A percentile compares a stretch with the other conserved stretches of the same genome.
phyloP scores from a whole-genome alignment of 2,888 invertebrate genomes.

The Entomobrya proxima region DNA sequence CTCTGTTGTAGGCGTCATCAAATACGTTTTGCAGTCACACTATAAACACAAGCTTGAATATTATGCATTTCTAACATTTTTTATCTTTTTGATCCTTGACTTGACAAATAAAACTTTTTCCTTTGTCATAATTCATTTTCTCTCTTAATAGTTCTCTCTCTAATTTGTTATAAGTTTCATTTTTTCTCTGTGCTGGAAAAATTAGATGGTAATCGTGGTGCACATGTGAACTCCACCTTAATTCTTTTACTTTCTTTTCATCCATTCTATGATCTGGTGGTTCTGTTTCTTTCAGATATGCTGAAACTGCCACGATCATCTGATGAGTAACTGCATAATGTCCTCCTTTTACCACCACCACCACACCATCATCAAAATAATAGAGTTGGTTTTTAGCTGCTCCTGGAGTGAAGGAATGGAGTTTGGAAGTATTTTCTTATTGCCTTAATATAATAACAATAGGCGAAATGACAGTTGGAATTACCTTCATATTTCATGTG shows the following conservation, averaged over 20 bases:
- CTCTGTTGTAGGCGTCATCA: not conserved
- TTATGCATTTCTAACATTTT: not conserved
- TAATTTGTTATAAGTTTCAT: not conserved
- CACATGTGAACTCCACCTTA: slow-evolving; percentile 44
- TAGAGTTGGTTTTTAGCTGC: slow-evolving; percentile 27
- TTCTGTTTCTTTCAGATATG: too few relatives aligned
- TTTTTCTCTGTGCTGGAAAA: not conserved
- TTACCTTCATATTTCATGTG: slow-evolving; percentile 56
- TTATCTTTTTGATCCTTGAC: not conserved
- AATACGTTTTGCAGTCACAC: not conserved
- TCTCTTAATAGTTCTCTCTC: too few relatives aligned
- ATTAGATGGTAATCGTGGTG: not conserved
- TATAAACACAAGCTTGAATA: not conserved
- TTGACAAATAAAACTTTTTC: not conserved
- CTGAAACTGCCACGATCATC: too few relatives aligned
- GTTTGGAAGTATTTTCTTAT: slow-evolving; percentile 41
- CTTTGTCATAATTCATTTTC: not conserved
- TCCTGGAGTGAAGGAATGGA: slow-evolving; percentile 23
- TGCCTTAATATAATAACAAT: slow-evolving; percentile 60
- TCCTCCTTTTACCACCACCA: not conserved
- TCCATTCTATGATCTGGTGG: too few relatives aligned
- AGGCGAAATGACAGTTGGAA: slow-evolving; percentile 57
- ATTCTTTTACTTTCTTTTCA: slow-evolving; percentile 22
- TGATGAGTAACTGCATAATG: not conserved
- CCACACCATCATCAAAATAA: not conserved